Conservation (phyloP, 2,888 invertebrate species). For the Psylliodes chrysocephalus region DNA sequence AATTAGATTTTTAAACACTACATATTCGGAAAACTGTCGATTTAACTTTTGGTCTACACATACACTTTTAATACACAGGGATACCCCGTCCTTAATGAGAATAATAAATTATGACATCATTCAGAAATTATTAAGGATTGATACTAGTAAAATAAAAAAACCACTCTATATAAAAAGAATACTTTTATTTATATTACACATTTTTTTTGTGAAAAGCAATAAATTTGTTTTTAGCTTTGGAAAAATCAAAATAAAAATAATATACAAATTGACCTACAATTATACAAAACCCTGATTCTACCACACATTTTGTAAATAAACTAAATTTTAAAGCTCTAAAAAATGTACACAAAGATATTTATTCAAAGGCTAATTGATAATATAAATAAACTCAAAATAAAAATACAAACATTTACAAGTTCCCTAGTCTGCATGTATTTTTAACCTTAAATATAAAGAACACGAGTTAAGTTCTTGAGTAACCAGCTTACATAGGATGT, state of each 20-base stretch:
- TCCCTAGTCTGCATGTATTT: not conserved
- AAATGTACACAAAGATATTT: conserved; percentile 26
- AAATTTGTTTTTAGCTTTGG: conserved; percentile 5
- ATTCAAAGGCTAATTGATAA: conserved; percentile 26
- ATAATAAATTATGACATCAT: no score
- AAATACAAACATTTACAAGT: conserved; percentile 35
- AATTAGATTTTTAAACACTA: no score
- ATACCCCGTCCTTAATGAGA: no score
- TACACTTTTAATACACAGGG: no score
- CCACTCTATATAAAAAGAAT: conserved; percentile 14
- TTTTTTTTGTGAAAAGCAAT: conserved; percentile 10
- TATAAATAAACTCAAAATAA: conserved; percentile 37
- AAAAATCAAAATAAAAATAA: conserved; percentile 35
- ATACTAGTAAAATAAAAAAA: no score
- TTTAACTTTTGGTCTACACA: no score
- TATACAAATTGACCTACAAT: conserved; percentile 41
- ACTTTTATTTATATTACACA: conserved; percentile 23
- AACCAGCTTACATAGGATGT: no score
- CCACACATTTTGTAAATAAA: conserved; percentile 36
- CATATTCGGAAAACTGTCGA: no score
- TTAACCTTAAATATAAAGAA: not conserved
- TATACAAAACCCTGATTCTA: conserved; percentile 42
- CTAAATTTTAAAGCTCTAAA: conserved; percentile 39
- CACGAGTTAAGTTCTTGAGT: not conserved
- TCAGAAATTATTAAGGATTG: no score